Evolutionary conservation across 2,113 vertebrate species (phyloP).

Genomic region (Neolamprologus sp.): DNA sequence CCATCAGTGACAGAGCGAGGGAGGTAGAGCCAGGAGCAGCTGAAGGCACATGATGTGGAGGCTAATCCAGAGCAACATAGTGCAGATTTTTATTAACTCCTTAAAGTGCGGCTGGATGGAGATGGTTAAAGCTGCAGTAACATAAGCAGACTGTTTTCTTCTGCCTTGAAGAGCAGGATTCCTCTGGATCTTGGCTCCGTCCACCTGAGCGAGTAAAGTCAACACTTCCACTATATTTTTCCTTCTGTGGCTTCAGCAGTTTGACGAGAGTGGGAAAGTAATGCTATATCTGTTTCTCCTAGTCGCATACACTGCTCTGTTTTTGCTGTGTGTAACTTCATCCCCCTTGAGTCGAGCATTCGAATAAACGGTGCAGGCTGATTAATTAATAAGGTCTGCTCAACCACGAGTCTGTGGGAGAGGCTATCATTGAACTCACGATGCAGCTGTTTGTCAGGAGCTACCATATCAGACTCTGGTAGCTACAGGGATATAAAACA

Average conservation of each 20-base stretch:
- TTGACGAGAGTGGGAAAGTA: background rate
- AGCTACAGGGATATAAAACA: background rate
- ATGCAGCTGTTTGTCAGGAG: background rate
- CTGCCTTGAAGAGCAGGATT: constrained; percentile 26
- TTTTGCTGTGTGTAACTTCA: background rate
- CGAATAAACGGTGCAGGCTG: background rate
- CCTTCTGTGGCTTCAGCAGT: constrained; percentile 17
- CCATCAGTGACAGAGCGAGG: background rate
- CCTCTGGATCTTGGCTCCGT: constrained; percentile 33
- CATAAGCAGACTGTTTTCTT: constrained; percentile 34
- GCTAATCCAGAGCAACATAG: constrained; percentile 39
- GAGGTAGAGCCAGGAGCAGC: constrained; percentile 20
- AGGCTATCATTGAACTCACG: background rate
- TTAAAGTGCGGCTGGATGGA: background rate
- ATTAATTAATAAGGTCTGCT: background rate
- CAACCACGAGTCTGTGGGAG: background rate
- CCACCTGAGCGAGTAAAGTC: constrained; percentile 41
- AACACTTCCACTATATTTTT: constrained; percentile 44
- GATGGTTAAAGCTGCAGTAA: constrained; percentile 18
- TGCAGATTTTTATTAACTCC: constrained; percentile 24
- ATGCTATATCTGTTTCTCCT: background rate
- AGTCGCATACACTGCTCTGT: background rate
- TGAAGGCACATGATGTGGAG: constrained; percentile 33
- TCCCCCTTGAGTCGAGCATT: background rate
- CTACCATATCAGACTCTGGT: background rate